These are phyloP conservation scores for Metallyticus violacea DNA, from an alignment of 2,888 invertebrate species.

Conservation along the genomic window DNA sequence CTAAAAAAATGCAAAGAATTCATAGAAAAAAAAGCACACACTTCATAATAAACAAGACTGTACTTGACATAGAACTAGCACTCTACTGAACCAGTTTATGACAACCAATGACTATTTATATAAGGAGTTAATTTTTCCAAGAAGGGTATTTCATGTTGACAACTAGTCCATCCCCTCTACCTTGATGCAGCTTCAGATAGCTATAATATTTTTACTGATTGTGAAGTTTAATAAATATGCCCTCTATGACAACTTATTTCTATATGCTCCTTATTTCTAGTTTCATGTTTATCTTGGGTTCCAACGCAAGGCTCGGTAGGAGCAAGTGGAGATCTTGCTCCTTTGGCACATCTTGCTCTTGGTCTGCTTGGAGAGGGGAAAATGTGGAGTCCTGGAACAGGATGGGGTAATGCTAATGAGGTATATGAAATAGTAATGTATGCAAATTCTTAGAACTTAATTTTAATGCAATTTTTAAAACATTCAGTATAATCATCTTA, in stretches of 20 bases:
- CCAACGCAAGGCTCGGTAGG: slow-evolving; percentile 68
- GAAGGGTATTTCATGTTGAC: no score
- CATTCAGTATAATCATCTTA: background rate
- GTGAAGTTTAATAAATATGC: no score
- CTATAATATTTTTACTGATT: no score
- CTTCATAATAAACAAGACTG: no score
- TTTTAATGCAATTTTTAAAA: background rate
- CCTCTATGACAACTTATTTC: background rate
- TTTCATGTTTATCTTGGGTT: slow-evolving; percentile 61
- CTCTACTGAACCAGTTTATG: no score
- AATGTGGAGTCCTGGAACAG: slow-evolving; percentile 63
- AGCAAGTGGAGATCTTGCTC: slow-evolving; percentile 65
- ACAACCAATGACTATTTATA: no score
- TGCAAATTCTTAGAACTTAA: background rate
- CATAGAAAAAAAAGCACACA: no score
- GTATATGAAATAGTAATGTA: slow-evolving; percentile 40
- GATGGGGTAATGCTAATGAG: slow-evolving; percentile 59
- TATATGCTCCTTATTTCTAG: slow-evolving; percentile 43
- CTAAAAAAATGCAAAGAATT: no score
- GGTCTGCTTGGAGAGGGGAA: slow-evolving; percentile 65
- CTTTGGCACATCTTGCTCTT: slow-evolving; percentile 61
- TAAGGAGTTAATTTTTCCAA: no score
- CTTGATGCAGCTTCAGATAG: no score
- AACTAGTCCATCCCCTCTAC: no score
- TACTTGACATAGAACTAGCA: no score